Base-by-base conservation (phyloP, 92 coral and sea anemone genomes). In the Porites cylindrica region DNA sequence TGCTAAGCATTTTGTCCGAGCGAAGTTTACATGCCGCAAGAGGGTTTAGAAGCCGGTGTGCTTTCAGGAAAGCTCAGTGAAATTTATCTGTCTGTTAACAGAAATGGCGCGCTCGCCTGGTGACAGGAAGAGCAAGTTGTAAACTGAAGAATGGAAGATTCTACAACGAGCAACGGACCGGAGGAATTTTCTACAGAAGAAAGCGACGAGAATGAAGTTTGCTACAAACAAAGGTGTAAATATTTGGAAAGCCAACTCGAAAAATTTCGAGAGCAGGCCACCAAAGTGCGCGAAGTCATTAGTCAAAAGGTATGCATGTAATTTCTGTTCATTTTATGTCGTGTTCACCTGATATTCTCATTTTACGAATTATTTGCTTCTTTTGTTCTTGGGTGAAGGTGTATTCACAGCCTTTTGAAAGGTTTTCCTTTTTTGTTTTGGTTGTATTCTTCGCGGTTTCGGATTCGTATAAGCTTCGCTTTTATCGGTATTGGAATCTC, bases 201-300 rank as follows among this genome's bases (percentile, higher is more conserved):
- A 51, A 71, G 53, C 63, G 87, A 74, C 19, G 80, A 73, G 18
- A 66, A 66, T 83, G 72, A 93, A 82, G 72, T 82, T 32, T 80
- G 91, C 88, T 95, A 93, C 93, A 87, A 90, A 81, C 85, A 82
- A 51, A 95, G 93, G 18, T 95, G 95, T 82, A 88, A 83, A 78
- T 89, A 71, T 50, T 82, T 95, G 73, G 98, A 95, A 89, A 89
- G 82, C 69, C 98, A 95, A 88, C 90, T 95, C 38, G 95, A 94
- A 16, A 85, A 86, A 63, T 95, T 95, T 83, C 83, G 91, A 53
- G 96, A 92, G 76, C 96, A 93, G 75, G 98, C 98, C 26, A 58
- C 96, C 3, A 95, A 88, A 88, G 96, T 95, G 38, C 94, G 98
- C 53, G 96, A 95, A 88, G 96, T 90, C 78, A 90, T 95, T 24